These are phyloP conservation scores for Eilema sororculum DNA, from an alignment of 2,888 invertebrate species.

Conservation along the genomic window DNA sequence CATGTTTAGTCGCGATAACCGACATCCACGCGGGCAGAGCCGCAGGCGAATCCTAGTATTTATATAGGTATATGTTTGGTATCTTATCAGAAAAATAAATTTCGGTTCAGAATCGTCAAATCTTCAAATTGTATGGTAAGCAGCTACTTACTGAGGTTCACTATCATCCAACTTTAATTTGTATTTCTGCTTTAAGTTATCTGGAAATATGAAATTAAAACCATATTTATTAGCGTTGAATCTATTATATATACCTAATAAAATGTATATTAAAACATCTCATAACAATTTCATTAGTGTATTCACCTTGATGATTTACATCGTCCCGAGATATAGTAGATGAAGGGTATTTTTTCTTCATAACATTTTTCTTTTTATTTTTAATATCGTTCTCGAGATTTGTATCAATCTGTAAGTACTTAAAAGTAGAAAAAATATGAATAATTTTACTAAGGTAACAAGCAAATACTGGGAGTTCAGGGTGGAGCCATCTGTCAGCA, in stretches of 20 bases:
- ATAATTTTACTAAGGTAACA: background rate
- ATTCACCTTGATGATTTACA: slow-evolving; percentile 18
- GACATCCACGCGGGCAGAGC: too few species aligned
- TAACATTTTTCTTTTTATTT: slow-evolving; percentile 10
- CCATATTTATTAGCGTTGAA: too few species aligned
- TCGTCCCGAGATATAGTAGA: background rate
- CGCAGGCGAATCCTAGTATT: too few species aligned
- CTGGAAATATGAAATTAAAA: slow-evolving; percentile 30
- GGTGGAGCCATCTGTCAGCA: too few species aligned
- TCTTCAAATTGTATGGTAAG: too few species aligned
- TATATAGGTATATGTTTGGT: too few species aligned
- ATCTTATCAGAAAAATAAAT: too few species aligned
- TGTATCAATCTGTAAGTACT: slow-evolving; percentile 12
- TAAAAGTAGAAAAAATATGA: background rate
- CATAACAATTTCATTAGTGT: background rate
- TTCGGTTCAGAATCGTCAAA: too few species aligned
- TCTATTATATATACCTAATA: too few species aligned
- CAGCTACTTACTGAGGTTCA: background rate
- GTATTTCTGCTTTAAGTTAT: background rate
- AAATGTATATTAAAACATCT: background rate
- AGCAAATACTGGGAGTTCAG: too few species aligned
- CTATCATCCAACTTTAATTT: background rate
- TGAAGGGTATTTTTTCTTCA: slow-evolving; percentile 13
- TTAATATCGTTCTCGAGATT: slow-evolving; percentile 1
- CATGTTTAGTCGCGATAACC: too few species aligned